Base-by-base conservation (phyloP, 2,888 invertebrate genomes). In the Epicampocera succincta region DNA sequence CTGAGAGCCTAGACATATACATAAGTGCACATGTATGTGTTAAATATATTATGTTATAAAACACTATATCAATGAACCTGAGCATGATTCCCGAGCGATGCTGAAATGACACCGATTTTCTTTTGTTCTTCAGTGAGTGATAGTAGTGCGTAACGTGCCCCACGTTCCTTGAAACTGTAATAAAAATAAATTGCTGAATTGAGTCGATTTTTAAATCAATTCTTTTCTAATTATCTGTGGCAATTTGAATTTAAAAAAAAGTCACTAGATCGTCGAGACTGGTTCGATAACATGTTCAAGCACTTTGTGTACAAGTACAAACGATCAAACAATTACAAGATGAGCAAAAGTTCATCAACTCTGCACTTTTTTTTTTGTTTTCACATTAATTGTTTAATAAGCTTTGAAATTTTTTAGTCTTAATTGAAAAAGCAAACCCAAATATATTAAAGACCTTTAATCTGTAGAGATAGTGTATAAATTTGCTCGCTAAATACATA, bases 1-100 rank as follows among this genome's bases (percentile, higher is more conserved):
- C 95, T 94, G 58, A 97, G 88, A 0, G 92, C 94, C 87, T 88
- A 17, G 8, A 63, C 61, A 63, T 1, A 8, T 33, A 33, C 9
- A 50, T 2, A 29, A 3, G n/a, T 38, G 1, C 5, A n/a, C 17
- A 15, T 46, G 15, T 5, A 15, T 46, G 15, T 17, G 2, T 58
- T 15, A 12, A 58, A 17, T 40, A 58, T 3, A 9, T 9, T 58
- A 40, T 38, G 9, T 17, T 1, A 42, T 60, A 13, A 6, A 17
- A 5, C 17, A 15, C 5, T 52, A 12, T n/a, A 21, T 40, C 11
- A 9, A n/a, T 50, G 2, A 68, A 88, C 88, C 85, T 97, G 94
- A 0, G 99, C 98, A 91, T 99, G 98, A 90, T 98, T 99, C 0
- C 98, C 98, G 69, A 98, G 93, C 0, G 98, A 98, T 0, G 98